phyloP scores from a whole-genome alignment of 2,113 vertebrate genomes.

The Datnioides undecimradiatus region DNA sequence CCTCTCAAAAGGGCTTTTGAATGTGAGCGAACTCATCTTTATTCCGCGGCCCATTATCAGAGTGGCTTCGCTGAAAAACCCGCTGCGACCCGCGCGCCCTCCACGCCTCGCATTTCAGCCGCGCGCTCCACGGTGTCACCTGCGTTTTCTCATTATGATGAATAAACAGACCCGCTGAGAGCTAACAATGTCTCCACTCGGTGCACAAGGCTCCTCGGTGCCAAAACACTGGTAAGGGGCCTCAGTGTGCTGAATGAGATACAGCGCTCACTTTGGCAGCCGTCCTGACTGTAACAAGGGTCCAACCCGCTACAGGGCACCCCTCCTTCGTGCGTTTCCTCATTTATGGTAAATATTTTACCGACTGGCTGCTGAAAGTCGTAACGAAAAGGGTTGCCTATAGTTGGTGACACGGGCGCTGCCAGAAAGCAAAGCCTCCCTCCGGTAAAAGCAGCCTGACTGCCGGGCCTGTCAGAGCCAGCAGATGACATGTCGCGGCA shows the following conservation, averaged over 20 bases:
- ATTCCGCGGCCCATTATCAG: constrained; percentile 50
- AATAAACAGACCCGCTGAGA: constrained; percentile 58
- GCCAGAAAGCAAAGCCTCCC: constrained; percentile 46
- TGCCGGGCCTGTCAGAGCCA: constrained; percentile 47
- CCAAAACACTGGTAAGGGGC: constrained; percentile 40
- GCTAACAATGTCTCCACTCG: constrained; percentile 41
- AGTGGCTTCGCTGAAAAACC: constrained; percentile 30
- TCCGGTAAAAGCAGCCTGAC: constrained; percentile 30
- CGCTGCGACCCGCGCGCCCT: background rate
- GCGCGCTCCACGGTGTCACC: constrained; percentile 31
- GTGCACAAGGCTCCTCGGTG: constrained; percentile 38
- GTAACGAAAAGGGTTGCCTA: constrained; percentile 21
- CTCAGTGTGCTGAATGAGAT: constrained; percentile 58
- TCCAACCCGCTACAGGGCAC: background rate
- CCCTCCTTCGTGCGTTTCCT: constrained; percentile 32
- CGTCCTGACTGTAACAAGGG: constrained; percentile 21
- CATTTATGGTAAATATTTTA: constrained; percentile 62
- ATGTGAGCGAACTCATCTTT: constrained; percentile 56
- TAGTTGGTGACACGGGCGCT: constrained; percentile 49
- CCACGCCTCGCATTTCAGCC: constrained; percentile 18
- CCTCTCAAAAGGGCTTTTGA: constrained; percentile 30
- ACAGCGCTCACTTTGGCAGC: constrained; percentile 49
- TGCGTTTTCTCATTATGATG: constrained; percentile 56
- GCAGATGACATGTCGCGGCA: constrained; percentile 55
- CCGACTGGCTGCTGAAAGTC: constrained; percentile 14